phyloP scores from a whole-genome alignment of 2,888 invertebrate species.

The Drosophila picticornis region DNA sequence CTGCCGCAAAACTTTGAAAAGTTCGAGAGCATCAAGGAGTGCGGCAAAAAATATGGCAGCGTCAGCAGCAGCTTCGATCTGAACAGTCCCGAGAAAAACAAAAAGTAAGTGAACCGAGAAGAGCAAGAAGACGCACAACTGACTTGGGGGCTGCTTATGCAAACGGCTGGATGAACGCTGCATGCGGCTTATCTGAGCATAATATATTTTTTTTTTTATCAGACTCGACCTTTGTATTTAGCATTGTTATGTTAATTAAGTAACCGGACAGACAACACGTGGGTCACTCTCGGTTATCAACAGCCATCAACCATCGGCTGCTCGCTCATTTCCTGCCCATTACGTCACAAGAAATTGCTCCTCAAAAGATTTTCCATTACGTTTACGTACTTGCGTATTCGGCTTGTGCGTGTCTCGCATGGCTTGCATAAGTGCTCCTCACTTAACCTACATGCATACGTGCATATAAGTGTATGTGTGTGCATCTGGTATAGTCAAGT shows the following conservation, averaged over 20 bases:
- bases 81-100: conserved; percentile 88
- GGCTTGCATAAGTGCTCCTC: conserved; percentile 54
- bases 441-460: neutral
- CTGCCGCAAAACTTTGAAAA: conserved; percentile 93
- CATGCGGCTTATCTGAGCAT: conserved; percentile 56
- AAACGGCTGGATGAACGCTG: conserved; percentile 37
- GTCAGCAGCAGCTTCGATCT: conserved; percentile 86
- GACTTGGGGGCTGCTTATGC: conserved; percentile 52
- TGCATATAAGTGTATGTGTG: neutral
- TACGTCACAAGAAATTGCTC: conserved; percentile 54
- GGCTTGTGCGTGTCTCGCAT: conserved; percentile 52
- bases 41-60: conserved; percentile 87
- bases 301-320: conserved; percentile 61
- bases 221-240: conserved; percentile 55
- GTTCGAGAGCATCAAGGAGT: conserved; percentile 90
- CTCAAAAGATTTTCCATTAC: conserved; percentile 49
- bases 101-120: conserved; percentile 86
- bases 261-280: conserved; percentile 57
- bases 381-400: conserved; percentile 51
- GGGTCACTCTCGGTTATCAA: conserved; percentile 69
- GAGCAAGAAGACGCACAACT: neutral
- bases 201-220: conserved; percentile 34
- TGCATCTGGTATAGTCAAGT: neutral
- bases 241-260: conserved; percentile 64
- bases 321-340: conserved; percentile 34